Evolutionary conservation across 2,888 invertebrate genomes (phyloP), one percentile per base, ranked within the genome.

Genomic region (Parthenolecanium corni): DNA sequence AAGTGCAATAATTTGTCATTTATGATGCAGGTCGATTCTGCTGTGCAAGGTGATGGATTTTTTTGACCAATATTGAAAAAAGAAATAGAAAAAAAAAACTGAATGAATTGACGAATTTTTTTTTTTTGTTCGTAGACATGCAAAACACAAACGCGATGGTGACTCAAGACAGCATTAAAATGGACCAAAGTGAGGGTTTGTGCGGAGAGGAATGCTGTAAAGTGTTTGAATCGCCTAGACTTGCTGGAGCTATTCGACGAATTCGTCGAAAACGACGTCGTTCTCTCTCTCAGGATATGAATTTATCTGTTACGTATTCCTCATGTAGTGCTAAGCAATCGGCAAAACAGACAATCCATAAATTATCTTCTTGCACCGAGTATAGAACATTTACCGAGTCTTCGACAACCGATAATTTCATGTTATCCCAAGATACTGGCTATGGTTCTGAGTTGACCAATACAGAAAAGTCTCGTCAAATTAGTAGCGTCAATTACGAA

Each of bases 211-310:
- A 49, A 23, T 61, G 51, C 24, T 61, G 14, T 16, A 49, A 51
- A 24, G 51, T 51, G 6, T 49, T 61, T 18, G 61, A 61, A 49
- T 61, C 61, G 6, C 61, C 61, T 1, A 61, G 51, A 61, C n/a
- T 61, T 12, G n/a, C 23, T 1, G 51, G 61, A 21, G 38, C 16
- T 23, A 47, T 51, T 40, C 47, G 61, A 11, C 49, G 61, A 14
- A 61, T 12, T 23, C 44, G 58, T n/a, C 31, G 31, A 31, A 61
- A 61, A 40, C 31, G 61, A 12, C 49, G 61, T 9, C 36, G 61
- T 12, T 51, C 61, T 6, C n/a, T 23, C 3, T 58, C 57, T 6
- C 47, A 24, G 11, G 40, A 49, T 40, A 40, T 51, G 24, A 40
- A 51, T 18, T 23, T 24, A 21, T 61, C 61, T 11, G 23, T 49